These are phyloP conservation scores for Apodemia mormo DNA, from an alignment of 2,888 invertebrate species.

Conservation along the genomic window DNA sequence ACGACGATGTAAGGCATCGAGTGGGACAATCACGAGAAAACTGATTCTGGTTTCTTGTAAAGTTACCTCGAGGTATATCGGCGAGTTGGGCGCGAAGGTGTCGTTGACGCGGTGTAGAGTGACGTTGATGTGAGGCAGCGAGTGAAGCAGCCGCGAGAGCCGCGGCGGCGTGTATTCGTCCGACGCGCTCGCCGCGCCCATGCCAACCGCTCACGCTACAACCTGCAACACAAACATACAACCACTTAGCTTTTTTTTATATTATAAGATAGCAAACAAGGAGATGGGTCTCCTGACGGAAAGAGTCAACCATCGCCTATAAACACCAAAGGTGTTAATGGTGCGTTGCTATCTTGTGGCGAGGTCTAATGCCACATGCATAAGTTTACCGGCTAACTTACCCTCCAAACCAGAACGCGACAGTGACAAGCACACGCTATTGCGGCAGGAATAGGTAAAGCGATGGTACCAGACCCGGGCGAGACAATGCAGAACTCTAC, in stretches of 20 bases:
- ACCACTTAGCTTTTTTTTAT: neutral
- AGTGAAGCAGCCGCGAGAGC: slow-evolving; percentile 93
- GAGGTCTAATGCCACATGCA: too few relatives aligned
- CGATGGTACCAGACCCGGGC: too few relatives aligned
- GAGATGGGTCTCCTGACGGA: too few relatives aligned
- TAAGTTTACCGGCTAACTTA: too few relatives aligned
- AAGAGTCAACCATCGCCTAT: too few relatives aligned
- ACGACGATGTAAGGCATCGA: neutral
- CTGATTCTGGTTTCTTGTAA: neutral
- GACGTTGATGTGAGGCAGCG: slow-evolving; percentile 95
- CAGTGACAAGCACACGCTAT: too few relatives aligned
- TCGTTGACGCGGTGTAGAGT: slow-evolving; percentile 94
- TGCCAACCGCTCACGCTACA: slow-evolving; percentile 59
- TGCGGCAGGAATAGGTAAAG: too few relatives aligned
- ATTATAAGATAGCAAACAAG: too few relatives aligned
- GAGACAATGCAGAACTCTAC: too few relatives aligned
- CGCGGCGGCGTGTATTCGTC: slow-evolving; percentile 92
- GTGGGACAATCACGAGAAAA: neutral
- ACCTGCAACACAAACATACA: slow-evolving; percentile 45
- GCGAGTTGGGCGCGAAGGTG: slow-evolving; percentile 94
- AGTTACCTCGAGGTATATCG: slow-evolving; percentile 94
- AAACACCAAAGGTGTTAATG: too few relatives aligned
- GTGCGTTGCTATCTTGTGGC: too few relatives aligned
- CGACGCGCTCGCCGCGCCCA: slow-evolving; percentile 77
- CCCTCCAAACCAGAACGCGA: too few relatives aligned